phyloP scores from a whole-genome alignment of 2,113 vertebrate genomes.

The Tetrax tetrax region DNA sequence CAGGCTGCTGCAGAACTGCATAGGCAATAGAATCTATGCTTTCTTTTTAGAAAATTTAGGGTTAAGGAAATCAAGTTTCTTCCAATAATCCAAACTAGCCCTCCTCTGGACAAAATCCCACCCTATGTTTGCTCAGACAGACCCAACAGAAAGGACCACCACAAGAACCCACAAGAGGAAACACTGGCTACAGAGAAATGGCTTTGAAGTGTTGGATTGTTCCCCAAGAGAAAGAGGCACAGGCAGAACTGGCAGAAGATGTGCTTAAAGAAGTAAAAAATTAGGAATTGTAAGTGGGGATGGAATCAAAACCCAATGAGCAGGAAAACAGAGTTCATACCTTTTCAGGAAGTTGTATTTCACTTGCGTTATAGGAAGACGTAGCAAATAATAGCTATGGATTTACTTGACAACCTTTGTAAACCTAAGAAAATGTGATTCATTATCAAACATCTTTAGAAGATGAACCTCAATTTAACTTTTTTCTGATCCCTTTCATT shows the following conservation, averaged over 20 bases:
- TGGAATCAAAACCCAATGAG: not conserved
- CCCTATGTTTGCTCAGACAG: not conserved
- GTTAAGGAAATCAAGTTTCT: not conserved
- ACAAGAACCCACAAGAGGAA: not conserved
- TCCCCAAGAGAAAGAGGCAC: not conserved
- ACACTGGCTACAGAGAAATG: not conserved
- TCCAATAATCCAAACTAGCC: not conserved
- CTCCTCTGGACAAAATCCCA: not conserved
- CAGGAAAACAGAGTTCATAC: not conserved
- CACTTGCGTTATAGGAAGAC: not conserved
- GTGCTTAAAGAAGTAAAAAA: not conserved
- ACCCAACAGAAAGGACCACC: not conserved
- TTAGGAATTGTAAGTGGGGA: not conserved
- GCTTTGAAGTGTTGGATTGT: not conserved
- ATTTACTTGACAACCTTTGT: not conserved
- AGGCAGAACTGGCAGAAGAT: not conserved
- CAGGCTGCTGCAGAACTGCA: not conserved
- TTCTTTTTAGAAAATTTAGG: not conserved
- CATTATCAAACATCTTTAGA: not conserved
- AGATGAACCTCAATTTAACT: not conserved
- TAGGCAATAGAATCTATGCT: not conserved
- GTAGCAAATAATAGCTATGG: not conserved
- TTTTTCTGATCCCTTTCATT: not conserved
- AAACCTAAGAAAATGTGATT: not conserved
- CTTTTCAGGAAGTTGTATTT: not conserved